Evolutionary conservation across 1,140 invertebrate species (phyloP).

Genomic region (Zaprionus kolodkinae): DNA sequence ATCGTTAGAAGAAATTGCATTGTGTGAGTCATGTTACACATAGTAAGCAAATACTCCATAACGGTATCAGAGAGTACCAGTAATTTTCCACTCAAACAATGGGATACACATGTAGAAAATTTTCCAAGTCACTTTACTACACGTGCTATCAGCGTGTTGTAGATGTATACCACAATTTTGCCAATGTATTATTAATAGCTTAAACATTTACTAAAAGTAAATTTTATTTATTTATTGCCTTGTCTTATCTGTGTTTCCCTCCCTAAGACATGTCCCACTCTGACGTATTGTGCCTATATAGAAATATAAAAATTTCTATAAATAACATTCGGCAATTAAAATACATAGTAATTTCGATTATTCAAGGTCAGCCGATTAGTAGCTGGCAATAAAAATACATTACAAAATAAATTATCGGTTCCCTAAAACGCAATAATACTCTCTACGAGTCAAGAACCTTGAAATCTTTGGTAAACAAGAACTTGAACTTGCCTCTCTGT

Average conservation of each 20-base stretch:
- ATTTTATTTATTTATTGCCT: conserved; percentile 38
- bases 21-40: conserved; percentile 36
- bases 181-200: conserved; percentile 26
- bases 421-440: conserved; percentile 1
- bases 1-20: background rate
- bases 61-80: conserved; percentile 5
- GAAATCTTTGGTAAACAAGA: conserved; percentile 27
- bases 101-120: conserved; percentile 9
- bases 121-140: conserved; percentile 16
- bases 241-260: conserved; percentile 44
- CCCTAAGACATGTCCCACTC: no score
- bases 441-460: conserved; percentile 15
- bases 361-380: conserved; percentile 57
- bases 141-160: conserved; percentile 31
- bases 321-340: conserved; percentile 32
- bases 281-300: conserved; percentile 38
- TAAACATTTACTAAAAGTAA: background rate
- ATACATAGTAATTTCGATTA: conserved; percentile 24
- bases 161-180: background rate
- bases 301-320: conserved; percentile 39
- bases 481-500: conserved; percentile 56
- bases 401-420: conserved; percentile 15
- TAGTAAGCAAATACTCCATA: background rate
- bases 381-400: conserved; percentile 11
- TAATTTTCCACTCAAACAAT: conserved; percentile 36